Conservation (phyloP, 2,888 invertebrate species). For the Sipha maydis region DNA sequence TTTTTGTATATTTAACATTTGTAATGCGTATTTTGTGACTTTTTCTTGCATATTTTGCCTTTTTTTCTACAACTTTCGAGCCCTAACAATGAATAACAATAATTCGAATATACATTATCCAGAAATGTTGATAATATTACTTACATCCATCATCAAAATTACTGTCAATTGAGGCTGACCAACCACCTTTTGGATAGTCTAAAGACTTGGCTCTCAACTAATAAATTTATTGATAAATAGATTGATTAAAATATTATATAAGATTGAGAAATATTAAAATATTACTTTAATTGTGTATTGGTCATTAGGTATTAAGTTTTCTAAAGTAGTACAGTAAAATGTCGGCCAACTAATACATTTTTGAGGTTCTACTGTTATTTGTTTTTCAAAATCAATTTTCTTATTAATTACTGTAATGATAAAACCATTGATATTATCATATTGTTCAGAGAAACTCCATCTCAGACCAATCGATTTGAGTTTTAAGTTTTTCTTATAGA, state of each 20-base stretch:
- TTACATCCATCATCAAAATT: constrained; percentile 29
- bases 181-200: constrained; percentile 30
- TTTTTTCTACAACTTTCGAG: too few relatives aligned
- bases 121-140: constrained; percentile 4
- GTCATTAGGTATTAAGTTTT: background rate
- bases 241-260: background rate
- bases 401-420: background rate
- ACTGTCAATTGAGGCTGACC: background rate
- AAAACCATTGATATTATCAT: background rate
- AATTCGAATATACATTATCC: background rate
- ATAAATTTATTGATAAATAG: background rate
- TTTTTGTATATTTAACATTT: too few relatives aligned
- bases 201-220: constrained; percentile 28
- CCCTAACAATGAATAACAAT: too few relatives aligned
- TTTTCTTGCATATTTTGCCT: too few relatives aligned
- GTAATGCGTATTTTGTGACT: too few relatives aligned
- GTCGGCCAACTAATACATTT: constrained; percentile 20
- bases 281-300: constrained; percentile 33
- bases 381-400: background rate
- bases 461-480: constrained; percentile 12
- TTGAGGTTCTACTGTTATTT: background rate
- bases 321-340: constrained; percentile 21
- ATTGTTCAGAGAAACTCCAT: constrained; percentile 11
- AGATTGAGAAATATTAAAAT: background rate
- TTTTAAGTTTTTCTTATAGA: too few relatives aligned